Conservation (phyloP, 2,888 invertebrate species). For the Dugesia japonica region DNA sequence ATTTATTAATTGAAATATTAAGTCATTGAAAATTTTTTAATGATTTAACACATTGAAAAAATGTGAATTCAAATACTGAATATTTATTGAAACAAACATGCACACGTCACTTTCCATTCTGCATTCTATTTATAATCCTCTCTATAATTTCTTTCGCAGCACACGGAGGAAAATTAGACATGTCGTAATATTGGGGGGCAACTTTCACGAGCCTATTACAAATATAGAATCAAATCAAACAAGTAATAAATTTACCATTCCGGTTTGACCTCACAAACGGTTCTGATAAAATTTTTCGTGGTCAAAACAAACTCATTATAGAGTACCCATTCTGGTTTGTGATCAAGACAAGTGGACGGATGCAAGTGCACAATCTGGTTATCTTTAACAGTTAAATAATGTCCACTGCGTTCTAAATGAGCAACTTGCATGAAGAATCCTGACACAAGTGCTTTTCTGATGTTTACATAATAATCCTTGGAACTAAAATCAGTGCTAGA, state of each 20-base stretch:
- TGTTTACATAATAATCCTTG: conserved; percentile 94
- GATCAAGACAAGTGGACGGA: conserved; percentile 93
- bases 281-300: conserved; percentile 95
- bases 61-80: too few species aligned
- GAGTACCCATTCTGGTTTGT: conserved; percentile 98
- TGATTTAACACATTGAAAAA: too few species aligned
- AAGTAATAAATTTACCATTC: too few species aligned
- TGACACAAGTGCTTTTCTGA: conserved; percentile 86
- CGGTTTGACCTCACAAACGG: conserved; percentile 89
- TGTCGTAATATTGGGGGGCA: conserved; percentile 92
- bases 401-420: conserved; percentile 86
- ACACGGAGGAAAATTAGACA: conserved; percentile 89
- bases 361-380: conserved; percentile 96
- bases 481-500: conserved; percentile 95
- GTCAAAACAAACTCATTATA: conserved; percentile 99
- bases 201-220: conserved; percentile 60
- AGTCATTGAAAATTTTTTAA: too few species aligned
- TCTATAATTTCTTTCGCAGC: conserved; percentile 63
- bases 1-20: too few species aligned
- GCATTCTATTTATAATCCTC: conserved; percentile 24
- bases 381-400: conserved; percentile 94
- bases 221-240: neutral
- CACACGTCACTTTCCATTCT: neutral
- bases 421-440: conserved; percentile 99
- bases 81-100: too few species aligned